Base-by-base conservation (phyloP, 2,888 invertebrate genomes). In the Tinea pellionella region DNA sequence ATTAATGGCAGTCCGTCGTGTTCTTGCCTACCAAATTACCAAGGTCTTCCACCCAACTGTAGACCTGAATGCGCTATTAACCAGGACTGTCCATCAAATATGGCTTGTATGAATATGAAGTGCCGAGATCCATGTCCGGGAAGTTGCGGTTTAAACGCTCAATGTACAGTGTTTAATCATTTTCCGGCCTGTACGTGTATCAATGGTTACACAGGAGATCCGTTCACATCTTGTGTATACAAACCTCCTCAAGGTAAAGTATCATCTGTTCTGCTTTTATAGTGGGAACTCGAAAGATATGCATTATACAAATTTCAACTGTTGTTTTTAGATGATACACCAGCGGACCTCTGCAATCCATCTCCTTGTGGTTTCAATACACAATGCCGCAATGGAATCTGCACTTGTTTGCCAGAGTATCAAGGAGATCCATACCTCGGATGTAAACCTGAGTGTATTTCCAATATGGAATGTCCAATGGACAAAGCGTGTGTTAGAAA, bases 391-490 rank as follows among this genome's bases (percentile, higher is more conserved):
- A 80, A 91, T 65, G 92, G 92, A 18, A 74, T 89, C 62, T 95
- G 94, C 70, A 89, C 90, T 13, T 95, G 95, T 69, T 72, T 91
- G 61, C 78, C 86, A n/a, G 92, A 92, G 66, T 93, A 92, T 71
- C 89, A 89, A 61, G 94, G 94, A 51, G 92, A 94, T 78, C 94
- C 94, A 37, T 92, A 91, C 68, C 75, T 88, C 30, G 91, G 92
- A 18, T 94, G 94, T 69, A 89, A 92, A 64, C 94, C 94, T 0
- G 94, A 95, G 81, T 95, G 95, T 73, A 88, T 93, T 16, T 88
- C 91, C 15, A 95, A 92, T 72, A 90, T 90, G 60, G 94, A 94
- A 65, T 94, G 94, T 73, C 71, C 90, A 0, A 68, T 86, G 62
- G 86, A 92, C 65, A 90, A 87, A 68, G 92, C 94, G 59, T 96